Conservation (phyloP, 1,140 invertebrate species). For the Drosophila auraria region DNA sequence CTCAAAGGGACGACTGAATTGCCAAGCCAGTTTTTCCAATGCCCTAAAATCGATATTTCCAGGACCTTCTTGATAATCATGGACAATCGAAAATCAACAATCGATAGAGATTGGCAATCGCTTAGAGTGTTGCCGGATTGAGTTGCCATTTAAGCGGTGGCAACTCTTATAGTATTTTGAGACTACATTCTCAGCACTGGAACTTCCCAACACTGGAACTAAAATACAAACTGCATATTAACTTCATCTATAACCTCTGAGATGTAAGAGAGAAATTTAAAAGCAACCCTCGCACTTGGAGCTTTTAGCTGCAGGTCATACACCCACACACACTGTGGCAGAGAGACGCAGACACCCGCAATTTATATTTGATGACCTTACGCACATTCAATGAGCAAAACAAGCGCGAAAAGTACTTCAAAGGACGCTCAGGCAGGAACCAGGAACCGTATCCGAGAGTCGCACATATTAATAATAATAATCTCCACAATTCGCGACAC, state of each 20-base stretch:
- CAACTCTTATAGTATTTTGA: background rate
- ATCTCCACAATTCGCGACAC: constrained; percentile 29
- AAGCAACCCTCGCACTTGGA: constrained; percentile 16
- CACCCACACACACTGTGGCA: background rate
- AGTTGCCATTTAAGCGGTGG: background rate
- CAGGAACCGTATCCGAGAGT: constrained; percentile 33
- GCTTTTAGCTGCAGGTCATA: constrained; percentile 22
- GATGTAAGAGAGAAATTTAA: background rate
- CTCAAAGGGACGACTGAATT: too few species aligned
- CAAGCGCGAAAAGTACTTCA: constrained; percentile 27
- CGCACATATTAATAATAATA: constrained; percentile 70
- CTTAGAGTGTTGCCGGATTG: too few species aligned
- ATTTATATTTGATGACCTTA: constrained; percentile 72
- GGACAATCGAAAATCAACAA: background rate
- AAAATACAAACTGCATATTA: background rate
- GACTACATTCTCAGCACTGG: background rate
- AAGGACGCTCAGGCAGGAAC: constrained; percentile 16
- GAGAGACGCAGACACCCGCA: constrained; percentile 34
- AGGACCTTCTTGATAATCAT: background rate
- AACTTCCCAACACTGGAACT: background rate
- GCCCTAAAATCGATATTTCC: too few species aligned
- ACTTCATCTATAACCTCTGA: too few species aligned
- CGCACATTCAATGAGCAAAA: constrained; percentile 56
- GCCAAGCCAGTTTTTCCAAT: too few species aligned
- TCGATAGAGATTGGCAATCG: background rate